These are phyloP conservation scores for Latrodectus geometricus DNA, from an alignment of 1,140 invertebrate species.

Conservation along the genomic window DNA sequence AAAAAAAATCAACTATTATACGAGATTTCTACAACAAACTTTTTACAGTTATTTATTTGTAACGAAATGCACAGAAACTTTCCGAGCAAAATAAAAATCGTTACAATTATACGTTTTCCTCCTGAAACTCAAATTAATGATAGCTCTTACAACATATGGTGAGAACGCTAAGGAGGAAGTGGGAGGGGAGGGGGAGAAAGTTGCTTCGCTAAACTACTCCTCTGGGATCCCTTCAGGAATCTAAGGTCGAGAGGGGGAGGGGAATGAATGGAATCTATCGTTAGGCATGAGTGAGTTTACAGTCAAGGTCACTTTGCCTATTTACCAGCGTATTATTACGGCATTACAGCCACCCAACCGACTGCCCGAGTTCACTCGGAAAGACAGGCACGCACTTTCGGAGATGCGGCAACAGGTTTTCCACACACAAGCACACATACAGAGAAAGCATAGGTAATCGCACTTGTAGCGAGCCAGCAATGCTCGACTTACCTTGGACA, in stretches of 20 bases:
- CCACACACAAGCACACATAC: not conserved
- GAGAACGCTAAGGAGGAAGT: not conserved
- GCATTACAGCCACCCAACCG: not conserved
- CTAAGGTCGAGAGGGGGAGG: not conserved
- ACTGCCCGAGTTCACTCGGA: not conserved
- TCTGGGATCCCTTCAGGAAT: not conserved
- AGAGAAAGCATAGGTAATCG: slow-evolving; percentile 1
- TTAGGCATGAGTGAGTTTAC: slow-evolving; percentile 34
- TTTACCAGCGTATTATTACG: not conserved
- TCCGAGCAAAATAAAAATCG: too few relatives aligned
- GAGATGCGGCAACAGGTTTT: slow-evolving; percentile 33
- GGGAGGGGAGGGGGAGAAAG: not conserved
- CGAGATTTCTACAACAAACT: too few relatives aligned
- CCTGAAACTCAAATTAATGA: too few relatives aligned
- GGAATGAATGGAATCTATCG: slow-evolving; percentile 36
- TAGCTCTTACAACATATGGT: not conserved
- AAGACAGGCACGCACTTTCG: not conserved
- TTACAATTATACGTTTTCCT: too few relatives aligned
- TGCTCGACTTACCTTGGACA: not conserved
- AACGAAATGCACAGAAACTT: too few relatives aligned
- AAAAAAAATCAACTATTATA: too few relatives aligned
- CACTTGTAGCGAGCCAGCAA: slow-evolving; percentile 9
- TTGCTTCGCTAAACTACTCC: not conserved
- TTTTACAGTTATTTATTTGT: too few relatives aligned
- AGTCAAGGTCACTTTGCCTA: slow-evolving; percentile 48